These are phyloP conservation scores for Drosophila subobscura DNA, from an alignment of 1,140 invertebrate genomes.

Conservation along the genomic window DNA sequence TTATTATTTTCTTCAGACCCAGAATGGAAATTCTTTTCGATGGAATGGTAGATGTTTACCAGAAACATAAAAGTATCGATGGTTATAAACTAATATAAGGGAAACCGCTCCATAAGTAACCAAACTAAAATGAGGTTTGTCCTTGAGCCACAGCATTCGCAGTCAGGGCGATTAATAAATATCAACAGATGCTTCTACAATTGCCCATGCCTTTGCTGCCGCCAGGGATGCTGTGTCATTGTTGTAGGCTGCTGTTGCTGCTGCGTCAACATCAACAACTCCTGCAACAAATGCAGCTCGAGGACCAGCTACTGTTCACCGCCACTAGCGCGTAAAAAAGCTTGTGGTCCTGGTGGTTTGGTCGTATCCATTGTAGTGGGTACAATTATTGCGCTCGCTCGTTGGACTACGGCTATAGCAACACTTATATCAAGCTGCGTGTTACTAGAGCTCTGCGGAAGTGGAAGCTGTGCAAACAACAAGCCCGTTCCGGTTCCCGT, in stretches of 20 bases:
- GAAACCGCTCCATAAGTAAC: not conserved
- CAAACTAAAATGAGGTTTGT: slow-evolving; percentile 34
- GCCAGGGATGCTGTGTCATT: slow-evolving; percentile 63
- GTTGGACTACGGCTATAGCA: slow-evolving; percentile 40
- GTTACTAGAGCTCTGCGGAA: slow-evolving; percentile 22
- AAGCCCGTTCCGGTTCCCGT: slow-evolving; percentile 20
- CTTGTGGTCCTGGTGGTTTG: not conserved
- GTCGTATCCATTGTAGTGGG: slow-evolving; percentile 25
- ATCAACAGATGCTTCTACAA: slow-evolving; percentile 59
- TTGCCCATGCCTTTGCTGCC: slow-evolving; percentile 65
- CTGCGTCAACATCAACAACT: slow-evolving; percentile 35
- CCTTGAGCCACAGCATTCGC: slow-evolving; percentile 26
- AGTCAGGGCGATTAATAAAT: slow-evolving; percentile 3
- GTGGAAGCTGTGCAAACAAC: slow-evolving; percentile 3
- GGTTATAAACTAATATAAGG: not conserved
- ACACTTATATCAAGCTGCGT: slow-evolving; percentile 50
- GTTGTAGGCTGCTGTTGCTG: slow-evolving; percentile 52
- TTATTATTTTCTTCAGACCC: not conserved
- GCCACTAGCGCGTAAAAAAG: slow-evolving; percentile 10
- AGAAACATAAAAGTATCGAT: slow-evolving; percentile 6
- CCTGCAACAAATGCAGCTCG: slow-evolving; percentile 13
- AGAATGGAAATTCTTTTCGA: not conserved
- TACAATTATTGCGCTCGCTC: slow-evolving; percentile 27
- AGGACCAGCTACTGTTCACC: slow-evolving; percentile 20
- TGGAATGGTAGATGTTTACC: slow-evolving; percentile 1